phyloP scores from a whole-genome alignment of 2,888 invertebrate species.

The Venusia cambrica region DNA sequence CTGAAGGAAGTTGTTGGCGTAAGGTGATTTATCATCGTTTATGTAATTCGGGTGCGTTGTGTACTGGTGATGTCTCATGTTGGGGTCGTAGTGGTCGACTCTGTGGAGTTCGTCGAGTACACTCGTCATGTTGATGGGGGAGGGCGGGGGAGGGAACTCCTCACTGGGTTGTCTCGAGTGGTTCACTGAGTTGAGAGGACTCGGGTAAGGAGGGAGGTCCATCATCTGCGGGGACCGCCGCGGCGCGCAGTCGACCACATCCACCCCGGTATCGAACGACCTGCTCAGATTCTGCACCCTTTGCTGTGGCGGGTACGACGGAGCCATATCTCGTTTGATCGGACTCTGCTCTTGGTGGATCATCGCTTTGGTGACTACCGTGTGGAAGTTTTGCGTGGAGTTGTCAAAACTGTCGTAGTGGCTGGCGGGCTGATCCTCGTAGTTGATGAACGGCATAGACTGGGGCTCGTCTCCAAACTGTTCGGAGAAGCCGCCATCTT shows the following conservation, averaged over 20 bases:
- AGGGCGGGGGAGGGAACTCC: slow-evolving; percentile 94
- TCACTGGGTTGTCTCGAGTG: slow-evolving; percentile 94
- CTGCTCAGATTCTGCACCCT: slow-evolving; percentile 61
- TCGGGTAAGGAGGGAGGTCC: slow-evolving; percentile 90
- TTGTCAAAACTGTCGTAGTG: slow-evolving; percentile 65
- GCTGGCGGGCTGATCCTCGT: slow-evolving; percentile 65
- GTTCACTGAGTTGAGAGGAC: slow-evolving; percentile 87
- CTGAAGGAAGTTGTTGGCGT: slow-evolving; percentile 84
- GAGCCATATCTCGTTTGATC: slow-evolving; percentile 69
- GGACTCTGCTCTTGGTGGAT: slow-evolving; percentile 92
- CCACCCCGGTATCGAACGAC: slow-evolving; percentile 75
- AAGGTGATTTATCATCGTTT: slow-evolving; percentile 28
- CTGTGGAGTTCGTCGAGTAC: slow-evolving; percentile 82
- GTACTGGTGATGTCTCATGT: slow-evolving; percentile 20
- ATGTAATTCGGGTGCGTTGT: slow-evolving; percentile 35
- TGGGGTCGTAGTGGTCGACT: slow-evolving; percentile 48
- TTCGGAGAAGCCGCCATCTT: slow-evolving; percentile 74
- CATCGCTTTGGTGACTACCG: slow-evolving; percentile 91
- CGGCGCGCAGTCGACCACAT: slow-evolving; percentile 84
- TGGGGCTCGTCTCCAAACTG: slow-evolving; percentile 81
- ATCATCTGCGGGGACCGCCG: slow-evolving; percentile 68
- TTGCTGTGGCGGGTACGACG: slow-evolving; percentile 20
- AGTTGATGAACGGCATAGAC: slow-evolving; percentile 83
- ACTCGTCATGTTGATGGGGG: slow-evolving; percentile 85
- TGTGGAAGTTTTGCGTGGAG: slow-evolving; percentile 80